A percentile compares a stretch with the other conserved stretches of the same genome.
These are phyloP conservation scores for Drosophila pseudotalamancana DNA, from an alignment of 2,888 invertebrate species.

Conservation along the genomic window DNA sequence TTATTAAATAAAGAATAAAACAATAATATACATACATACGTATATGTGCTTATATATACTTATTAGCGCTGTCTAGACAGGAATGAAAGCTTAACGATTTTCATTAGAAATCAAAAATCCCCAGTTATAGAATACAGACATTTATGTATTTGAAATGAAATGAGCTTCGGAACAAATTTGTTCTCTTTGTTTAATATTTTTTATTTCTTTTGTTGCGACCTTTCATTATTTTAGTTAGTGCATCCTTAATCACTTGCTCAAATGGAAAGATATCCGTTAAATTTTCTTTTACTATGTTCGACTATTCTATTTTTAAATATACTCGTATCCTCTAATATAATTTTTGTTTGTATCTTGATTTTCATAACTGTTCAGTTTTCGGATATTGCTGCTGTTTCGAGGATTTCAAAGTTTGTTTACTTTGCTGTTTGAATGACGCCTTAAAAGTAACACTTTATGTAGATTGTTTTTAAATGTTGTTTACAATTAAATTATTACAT, in stretches of 20 bases:
- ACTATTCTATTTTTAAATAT: constrained; percentile 25
- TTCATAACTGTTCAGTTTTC: constrained; percentile 29
- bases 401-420: background rate
- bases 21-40: no score
- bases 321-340: background rate
- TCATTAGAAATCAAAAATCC: no score
- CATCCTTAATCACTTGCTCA: constrained; percentile 1
- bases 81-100: no score
- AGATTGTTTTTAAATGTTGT: constrained; percentile 60
- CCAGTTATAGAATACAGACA: no score
- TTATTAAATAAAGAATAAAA: no score
- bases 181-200: constrained; percentile 8
- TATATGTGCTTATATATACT: no score
- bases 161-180: constrained; percentile 23
- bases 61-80: no score
- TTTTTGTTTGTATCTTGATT: constrained; percentile 14
- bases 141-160: background rate
- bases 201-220: constrained; percentile 11
- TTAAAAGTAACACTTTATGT: constrained; percentile 61
- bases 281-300: constrained; percentile 24
- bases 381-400: constrained; percentile 33
- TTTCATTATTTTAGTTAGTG: constrained; percentile 1
- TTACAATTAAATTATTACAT: constrained; percentile 74
- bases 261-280: constrained; percentile 11
- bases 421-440: constrained; percentile 29